Base-by-base conservation (phyloP, 2,888 invertebrate species). In the Caenorhabditis panamensis region DNA sequence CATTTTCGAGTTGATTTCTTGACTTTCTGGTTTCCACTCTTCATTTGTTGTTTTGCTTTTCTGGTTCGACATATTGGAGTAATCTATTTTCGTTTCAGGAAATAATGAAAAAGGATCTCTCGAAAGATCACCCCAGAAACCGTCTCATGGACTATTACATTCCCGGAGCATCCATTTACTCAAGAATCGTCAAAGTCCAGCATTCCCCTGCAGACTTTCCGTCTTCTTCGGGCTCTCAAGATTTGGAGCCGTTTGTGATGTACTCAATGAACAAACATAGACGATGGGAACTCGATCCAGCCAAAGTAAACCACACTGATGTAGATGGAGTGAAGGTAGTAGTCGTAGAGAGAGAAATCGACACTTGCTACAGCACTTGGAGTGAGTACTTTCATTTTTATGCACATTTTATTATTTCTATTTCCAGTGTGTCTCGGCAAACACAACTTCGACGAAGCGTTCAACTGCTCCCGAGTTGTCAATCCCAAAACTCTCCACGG, bases 121-220 rank as follows among this genome's bases (percentile, higher is more conserved):
- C 22, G 8, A 63, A 62, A 36, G 24, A 63, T 37, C 62, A 72
- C 26, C 22, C 73, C 9, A 73, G 51, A 64, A 73, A 73, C 49
- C 58, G 64, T 28, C 59, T 73, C n/a, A 64, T 73, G 73, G 64
- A 73, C 20, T 51, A 20, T 24, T 73, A 73, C 51, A 73, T 73
- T 31, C 31, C 16, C n/a, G 64, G 51, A 8, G 73, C 73, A 20
- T 26, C 73, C 0, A 64, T 64, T 22, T 66, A 66, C 26, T 56
- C 64, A 0, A 20, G 58, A 1, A 58, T 73, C 28, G 73, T 73
- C 16, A 73, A 73, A 73, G 31, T 73, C 8, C 41, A 64, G 44
- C 73, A 73, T 31, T 73, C 64, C 3, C 28, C 58, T 6, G 73
- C 64, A 18, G 37, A 51, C 9, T 64, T 64, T 49, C 13, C 41